Percentiles rank a stretch among this genome's conserved stretches.
phyloP scores from a whole-genome alignment of 2,113 vertebrate genomes.

The Orthonyx spaldingii region DNA sequence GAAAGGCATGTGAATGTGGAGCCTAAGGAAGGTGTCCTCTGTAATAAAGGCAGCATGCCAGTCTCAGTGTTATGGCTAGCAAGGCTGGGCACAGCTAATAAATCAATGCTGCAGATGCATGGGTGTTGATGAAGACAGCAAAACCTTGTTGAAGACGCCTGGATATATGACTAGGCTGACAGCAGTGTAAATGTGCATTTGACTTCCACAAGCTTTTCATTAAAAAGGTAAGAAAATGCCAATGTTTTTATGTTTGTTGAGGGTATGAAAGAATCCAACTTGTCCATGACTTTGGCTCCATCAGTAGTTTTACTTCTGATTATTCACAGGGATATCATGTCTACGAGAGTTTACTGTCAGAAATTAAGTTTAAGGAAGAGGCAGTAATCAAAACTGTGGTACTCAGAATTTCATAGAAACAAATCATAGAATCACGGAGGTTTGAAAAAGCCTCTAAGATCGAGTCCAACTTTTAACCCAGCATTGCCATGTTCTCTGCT shows the following conservation, averaged over 20 bases:
- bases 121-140: neutral
- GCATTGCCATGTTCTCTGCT: neutral
- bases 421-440: neutral
- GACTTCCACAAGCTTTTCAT: neutral
- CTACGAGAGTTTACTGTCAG: neutral
- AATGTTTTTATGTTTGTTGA: neutral
- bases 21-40: neutral
- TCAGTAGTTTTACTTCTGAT: neutral
- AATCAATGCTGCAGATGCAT: neutral
- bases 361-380: neutral
- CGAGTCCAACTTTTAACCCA: neutral
- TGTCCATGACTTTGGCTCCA: neutral
- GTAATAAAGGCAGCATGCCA: fast-evolving
- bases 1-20: neutral
- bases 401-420: neutral
- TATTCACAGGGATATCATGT: neutral
- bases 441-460: neutral
- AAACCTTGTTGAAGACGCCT: neutral
- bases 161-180: neutral
- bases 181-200: neutral
- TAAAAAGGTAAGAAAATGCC: neutral
- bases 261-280: neutral
- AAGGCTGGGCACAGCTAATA: neutral
- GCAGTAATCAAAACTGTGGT: neutral
- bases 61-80: neutral